These are phyloP conservation scores for Mesoclemmys tuberculata DNA, from an alignment of 2,113 vertebrate species.

Conservation along the genomic window DNA sequence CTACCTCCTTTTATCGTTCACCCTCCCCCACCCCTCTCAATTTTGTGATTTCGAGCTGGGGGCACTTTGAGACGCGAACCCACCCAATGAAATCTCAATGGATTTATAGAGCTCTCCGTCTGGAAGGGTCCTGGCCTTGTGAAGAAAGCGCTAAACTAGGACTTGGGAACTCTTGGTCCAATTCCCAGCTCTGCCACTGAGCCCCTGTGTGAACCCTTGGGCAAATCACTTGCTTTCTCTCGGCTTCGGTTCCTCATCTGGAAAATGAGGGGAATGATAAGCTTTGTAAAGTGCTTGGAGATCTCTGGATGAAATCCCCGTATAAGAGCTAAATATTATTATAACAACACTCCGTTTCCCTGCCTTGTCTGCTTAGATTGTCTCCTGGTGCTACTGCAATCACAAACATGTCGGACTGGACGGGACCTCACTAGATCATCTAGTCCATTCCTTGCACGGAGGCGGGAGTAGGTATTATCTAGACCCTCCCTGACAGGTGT, in stretches of 20 bases:
- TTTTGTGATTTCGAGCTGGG: background rate
- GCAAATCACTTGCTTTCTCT: fast-evolving
- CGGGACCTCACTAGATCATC: background rate
- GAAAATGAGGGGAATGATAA: too few relatives aligned
- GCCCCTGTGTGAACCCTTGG: background rate
- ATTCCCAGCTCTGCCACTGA: background rate
- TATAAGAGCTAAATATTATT: background rate
- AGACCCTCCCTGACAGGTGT: too few relatives aligned
- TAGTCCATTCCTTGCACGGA: background rate
- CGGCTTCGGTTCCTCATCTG: background rate
- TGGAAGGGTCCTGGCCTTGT: background rate
- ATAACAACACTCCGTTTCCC: fast-evolving
- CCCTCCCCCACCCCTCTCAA: background rate
- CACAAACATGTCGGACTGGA: background rate
- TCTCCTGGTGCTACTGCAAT: background rate
- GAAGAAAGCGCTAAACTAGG: background rate
- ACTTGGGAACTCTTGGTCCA: background rate
- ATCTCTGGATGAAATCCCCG: background rate
- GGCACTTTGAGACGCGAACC: background rate
- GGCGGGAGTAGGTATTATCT: background rate
- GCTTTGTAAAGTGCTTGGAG: background rate
- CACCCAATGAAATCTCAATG: background rate
- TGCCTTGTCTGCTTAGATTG: background rate
- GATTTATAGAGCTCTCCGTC: background rate
- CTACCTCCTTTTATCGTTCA: background rate